Evolutionary conservation across 2,888 invertebrate genomes (phyloP).

Genomic region (Cabera pusaria): DNA sequence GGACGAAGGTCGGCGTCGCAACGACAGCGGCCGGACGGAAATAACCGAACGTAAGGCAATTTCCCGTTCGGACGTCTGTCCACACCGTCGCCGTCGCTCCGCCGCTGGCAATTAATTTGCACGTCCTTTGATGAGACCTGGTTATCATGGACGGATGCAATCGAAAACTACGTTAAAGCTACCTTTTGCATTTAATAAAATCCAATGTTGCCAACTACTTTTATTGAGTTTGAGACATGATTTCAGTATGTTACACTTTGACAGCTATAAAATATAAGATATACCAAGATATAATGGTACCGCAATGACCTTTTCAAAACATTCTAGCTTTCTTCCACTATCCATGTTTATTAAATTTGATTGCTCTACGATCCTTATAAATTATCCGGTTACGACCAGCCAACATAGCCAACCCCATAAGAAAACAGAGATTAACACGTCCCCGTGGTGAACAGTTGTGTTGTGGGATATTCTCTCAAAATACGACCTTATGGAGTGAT

Average conservation of each 20-base stretch:
- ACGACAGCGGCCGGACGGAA: conserved; percentile 57
- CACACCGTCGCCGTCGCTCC: conserved; percentile 12
- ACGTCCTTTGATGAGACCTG: conserved; percentile 18
- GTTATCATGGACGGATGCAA: background rate
- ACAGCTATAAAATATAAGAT: too few relatives aligned
- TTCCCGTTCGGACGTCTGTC: conserved; percentile 51
- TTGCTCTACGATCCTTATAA: conserved; percentile 31
- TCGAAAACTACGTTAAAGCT: background rate
- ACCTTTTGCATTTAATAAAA: background rate
- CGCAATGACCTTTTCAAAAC: conserved; percentile 16
- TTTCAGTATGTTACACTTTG: too few relatives aligned
- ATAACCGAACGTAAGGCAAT: conserved; percentile 69
- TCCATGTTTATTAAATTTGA: conserved; percentile 23
- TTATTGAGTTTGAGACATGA: too few relatives aligned
- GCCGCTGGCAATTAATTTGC: conserved; percentile 17
- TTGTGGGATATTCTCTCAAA: conserved; percentile 44
- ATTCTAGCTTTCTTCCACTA: conserved; percentile 17
- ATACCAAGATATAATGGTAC: too few relatives aligned
- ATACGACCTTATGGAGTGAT: conserved; percentile 44
- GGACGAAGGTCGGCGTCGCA: conserved; percentile 60
- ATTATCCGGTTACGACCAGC: conserved; percentile 24
- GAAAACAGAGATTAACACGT: conserved; percentile 48
- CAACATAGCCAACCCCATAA: conserved; percentile 34
- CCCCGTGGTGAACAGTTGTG: conserved; percentile 29
- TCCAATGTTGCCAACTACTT: too few relatives aligned